A percentile compares a stretch with the other conserved stretches of the same genome.
phyloP scores from a whole-genome alignment of 2,888 invertebrate genomes.

The Patella pellucida region DNA sequence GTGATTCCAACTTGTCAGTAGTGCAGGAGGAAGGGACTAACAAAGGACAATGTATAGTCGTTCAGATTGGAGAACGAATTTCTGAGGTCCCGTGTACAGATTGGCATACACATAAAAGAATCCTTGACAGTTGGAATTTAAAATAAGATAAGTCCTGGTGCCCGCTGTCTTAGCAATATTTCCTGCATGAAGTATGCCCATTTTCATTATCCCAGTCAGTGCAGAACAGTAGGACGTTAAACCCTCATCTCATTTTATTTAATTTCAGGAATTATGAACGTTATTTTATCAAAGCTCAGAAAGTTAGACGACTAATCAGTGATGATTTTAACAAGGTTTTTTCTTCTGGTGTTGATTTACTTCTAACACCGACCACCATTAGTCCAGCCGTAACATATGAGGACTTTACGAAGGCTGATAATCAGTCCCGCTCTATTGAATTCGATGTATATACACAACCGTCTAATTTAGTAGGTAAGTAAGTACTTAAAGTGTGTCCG shows the following conservation, averaged over 20 bases:
- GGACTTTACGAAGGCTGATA: constrained; percentile 83
- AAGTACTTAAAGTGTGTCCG: constrained; percentile 33
- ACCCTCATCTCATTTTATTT: neutral
- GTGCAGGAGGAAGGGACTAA: too few relatives aligned
- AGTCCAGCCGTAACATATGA: constrained; percentile 85
- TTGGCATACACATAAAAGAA: too few relatives aligned
- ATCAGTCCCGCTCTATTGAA: constrained; percentile 87
- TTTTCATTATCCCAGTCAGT: too few relatives aligned
- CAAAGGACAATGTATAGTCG: too few relatives aligned
- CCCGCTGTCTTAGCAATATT: too few relatives aligned
- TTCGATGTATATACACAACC: constrained; percentile 97
- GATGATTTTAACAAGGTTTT: constrained; percentile 89
- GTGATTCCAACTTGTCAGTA: too few relatives aligned
- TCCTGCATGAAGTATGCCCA: too few relatives aligned
- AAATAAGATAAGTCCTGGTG: too few relatives aligned
- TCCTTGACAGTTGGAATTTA: too few relatives aligned
- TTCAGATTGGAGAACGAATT: too few relatives aligned
- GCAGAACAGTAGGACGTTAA: too few relatives aligned
- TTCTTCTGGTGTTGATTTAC: constrained; percentile 79
- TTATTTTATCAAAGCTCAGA: constrained; percentile 91
- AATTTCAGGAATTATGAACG: constrained; percentile 85
- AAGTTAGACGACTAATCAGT: constrained; percentile 87
- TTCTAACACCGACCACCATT: constrained; percentile 93
- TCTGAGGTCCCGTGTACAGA: too few relatives aligned
- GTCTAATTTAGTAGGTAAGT: constrained; percentile 92